Conservation (phyloP, 2,888 invertebrate species). For the Trichogramma evanescens region DNA sequence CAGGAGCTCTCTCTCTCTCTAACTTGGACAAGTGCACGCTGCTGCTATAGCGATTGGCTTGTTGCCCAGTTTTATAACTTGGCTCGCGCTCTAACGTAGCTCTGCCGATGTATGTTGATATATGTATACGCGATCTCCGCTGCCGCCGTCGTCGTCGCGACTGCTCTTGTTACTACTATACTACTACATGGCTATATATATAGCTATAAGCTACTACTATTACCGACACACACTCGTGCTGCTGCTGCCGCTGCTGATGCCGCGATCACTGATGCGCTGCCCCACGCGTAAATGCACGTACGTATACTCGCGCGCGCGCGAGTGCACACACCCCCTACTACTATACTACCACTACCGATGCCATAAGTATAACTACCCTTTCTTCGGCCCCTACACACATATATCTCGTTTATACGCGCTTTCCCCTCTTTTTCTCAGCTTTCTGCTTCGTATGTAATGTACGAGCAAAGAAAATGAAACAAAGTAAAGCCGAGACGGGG, state of each 20-base stretch:
- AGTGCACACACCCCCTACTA: not conserved
- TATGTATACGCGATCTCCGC: constrained; percentile 14
- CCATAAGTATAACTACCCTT: not conserved
- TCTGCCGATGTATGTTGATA: not conserved
- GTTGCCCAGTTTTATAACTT: constrained; percentile 47
- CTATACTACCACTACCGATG: not conserved
- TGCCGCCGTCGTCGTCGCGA: not conserved
- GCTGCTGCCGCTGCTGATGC: not conserved
- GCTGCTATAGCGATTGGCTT: constrained; percentile 44
- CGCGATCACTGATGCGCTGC: not conserved
- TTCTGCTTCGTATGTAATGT: not conserved
- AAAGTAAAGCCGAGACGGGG: too few species aligned
- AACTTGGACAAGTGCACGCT: too few species aligned
- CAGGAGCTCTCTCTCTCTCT: too few species aligned
- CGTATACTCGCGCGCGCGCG: too few species aligned
- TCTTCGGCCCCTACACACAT: not conserved
- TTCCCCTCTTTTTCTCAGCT: not conserved
- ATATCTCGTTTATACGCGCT: too few species aligned
- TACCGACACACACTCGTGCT: not conserved
- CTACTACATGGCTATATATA: too few species aligned
- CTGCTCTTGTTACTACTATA: too few species aligned
- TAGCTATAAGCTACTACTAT: too few species aligned
- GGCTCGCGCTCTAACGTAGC: constrained; percentile 18
- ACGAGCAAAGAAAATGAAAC: not conserved
- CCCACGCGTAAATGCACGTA: too few species aligned